Evolutionary conservation across 2,113 vertebrate species (phyloP), one percentile per base, ranked within the genome.

Genomic region (Gnathonemus echidnorhynchus): DNA sequence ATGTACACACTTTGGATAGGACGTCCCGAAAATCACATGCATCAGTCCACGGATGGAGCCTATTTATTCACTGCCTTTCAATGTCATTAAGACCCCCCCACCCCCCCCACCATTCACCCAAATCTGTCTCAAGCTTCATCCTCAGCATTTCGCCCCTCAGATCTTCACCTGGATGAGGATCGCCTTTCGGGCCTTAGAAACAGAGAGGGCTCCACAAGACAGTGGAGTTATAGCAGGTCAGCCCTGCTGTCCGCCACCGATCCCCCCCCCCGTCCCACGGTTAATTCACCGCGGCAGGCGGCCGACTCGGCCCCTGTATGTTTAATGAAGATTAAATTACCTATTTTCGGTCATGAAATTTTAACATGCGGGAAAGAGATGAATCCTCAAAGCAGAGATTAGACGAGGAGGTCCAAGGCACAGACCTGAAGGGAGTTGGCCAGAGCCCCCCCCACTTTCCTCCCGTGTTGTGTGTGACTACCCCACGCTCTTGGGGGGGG

Each of bases 291-390:
- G 74, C 90, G 80, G 92, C 94, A 91, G 92, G 92, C 90, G 91
- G 92, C 45, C 92, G 86, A 94, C 92, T 90, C 90, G 91, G 92
- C 91, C 91, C 91, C 92, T 94, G 92, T 94, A 95, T 92, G 92
- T 96, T 95, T 95, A 96, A 95, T 95, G 93, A 96, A 95, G 94
- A 95, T 95, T 94, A 95, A 95, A 95, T 94, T 92, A 96, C 93
- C 92, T 95, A 93, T 94, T 95, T 95, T 95, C 91, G 90, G 86
- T 95, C 95, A 94, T 96, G 91, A 95, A 94, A 94, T 90, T 94
- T 90, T 95, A 93, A 91, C 95, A 90, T 74, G 88, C 91, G 90
- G 89, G 90, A 91, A 91, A 45, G 1, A 70, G 89, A 92, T 92
- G 91, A 91, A 93, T 94, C 90, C 90, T 88, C 74, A 77, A 91